Conservation (phyloP, 1,140 invertebrate species). For the Eupristina koningsbergeri region DNA sequence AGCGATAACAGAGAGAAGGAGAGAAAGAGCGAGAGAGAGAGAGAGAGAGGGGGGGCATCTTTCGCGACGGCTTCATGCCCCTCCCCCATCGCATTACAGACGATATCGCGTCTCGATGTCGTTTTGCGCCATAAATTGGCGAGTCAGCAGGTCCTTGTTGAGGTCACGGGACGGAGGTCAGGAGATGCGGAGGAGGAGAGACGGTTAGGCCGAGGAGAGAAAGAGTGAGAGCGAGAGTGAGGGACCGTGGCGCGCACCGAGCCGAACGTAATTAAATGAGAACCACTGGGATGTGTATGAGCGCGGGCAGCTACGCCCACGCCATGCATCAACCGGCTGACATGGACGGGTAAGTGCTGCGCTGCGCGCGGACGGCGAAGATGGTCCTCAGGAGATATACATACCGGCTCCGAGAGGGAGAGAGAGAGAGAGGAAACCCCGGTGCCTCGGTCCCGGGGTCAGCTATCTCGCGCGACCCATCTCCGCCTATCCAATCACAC, state of each 20-base stretch:
- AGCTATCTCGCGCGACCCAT: conserved; percentile 73
- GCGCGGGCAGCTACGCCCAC: conserved; percentile 69
- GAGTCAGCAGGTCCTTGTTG: conserved; percentile 30
- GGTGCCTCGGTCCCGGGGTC: conserved; percentile 67
- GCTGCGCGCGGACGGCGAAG: conserved; percentile 65
- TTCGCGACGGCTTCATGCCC: neutral
- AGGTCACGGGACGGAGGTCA: conserved; percentile 24
- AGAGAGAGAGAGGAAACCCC: conserved; percentile 20
- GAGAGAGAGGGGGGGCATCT: too few relatives aligned
- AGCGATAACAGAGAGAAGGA: too few relatives aligned
- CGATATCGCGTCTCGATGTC: conserved; percentile 19
- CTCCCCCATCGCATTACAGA: neutral
- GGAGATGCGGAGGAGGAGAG: neutral
- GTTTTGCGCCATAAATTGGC: conserved; percentile 34
- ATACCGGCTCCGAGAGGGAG: conserved; percentile 46
- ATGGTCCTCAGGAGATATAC: conserved; percentile 72
- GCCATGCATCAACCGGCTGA: conserved; percentile 72
- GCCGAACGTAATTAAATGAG: conserved; percentile 66
- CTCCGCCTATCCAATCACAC: conserved; percentile 74
- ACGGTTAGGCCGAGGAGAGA: neutral
- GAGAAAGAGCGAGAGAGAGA: too few relatives aligned
- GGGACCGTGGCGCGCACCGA: neutral
- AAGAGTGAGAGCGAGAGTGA: neutral
- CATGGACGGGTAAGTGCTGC: conserved; percentile 70
- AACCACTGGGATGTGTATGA: conserved; percentile 63